phyloP scores from a whole-genome alignment of 2,888 invertebrate genomes.

The Drosophila infuscata region DNA sequence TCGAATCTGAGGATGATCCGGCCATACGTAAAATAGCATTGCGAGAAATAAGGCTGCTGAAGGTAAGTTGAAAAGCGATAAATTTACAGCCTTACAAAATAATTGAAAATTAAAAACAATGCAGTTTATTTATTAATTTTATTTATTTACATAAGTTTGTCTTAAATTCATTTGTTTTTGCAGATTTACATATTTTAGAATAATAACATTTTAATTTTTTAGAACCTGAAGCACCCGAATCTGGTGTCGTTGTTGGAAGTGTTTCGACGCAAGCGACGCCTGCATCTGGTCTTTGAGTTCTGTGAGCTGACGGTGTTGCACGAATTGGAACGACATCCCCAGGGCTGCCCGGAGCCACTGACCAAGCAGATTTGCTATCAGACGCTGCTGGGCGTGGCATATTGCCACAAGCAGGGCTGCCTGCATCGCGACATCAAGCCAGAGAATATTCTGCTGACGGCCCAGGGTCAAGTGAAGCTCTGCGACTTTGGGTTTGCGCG shows the following conservation, averaged over 20 bases:
- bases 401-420: slow-evolving; percentile 97
- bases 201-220: slow-evolving; percentile 60
- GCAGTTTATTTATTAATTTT: neutral
- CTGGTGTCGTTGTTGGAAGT: slow-evolving; percentile 98
- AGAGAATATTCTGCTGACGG: slow-evolving; percentile 98
- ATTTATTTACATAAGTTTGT: neutral
- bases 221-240: slow-evolving; percentile 99
- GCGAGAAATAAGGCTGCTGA: slow-evolving; percentile 96
- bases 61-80: slow-evolving; percentile 87
- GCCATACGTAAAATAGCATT: slow-evolving; percentile 98
- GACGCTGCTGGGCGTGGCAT: slow-evolving; percentile 96
- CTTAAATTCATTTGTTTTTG: neutral
- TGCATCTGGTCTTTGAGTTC: slow-evolving; percentile 99
- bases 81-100: neutral
- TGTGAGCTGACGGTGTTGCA: slow-evolving; percentile 98
- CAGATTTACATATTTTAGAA: neutral
- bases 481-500: slow-evolving; percentile 99
- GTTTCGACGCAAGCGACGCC: slow-evolving; percentile 96
- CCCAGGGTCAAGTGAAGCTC: slow-evolving; percentile 96
- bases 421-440: slow-evolving; percentile 99
- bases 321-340: slow-evolving; percentile 97
- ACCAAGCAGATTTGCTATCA: slow-evolving; percentile 98
- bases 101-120: neutral
- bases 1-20: slow-evolving; percentile 98
- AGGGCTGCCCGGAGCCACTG: slow-evolving; percentile 95